Base-by-base conservation (phyloP, 2,113 vertebrate genomes). In the Mesembrinibis cayennensis region DNA sequence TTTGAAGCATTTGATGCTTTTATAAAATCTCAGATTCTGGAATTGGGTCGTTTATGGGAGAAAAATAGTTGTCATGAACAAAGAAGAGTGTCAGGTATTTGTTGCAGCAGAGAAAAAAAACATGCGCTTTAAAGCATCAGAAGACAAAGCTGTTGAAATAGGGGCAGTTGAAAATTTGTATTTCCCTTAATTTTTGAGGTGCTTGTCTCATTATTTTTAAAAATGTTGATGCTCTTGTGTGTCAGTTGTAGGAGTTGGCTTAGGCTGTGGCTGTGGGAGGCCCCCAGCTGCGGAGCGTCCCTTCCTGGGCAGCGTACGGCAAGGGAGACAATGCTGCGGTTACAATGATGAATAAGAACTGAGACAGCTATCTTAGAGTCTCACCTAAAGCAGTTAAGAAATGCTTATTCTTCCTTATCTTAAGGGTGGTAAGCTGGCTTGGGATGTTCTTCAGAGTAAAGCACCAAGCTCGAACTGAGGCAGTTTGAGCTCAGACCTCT, bases 161-260 rank as follows among this genome's bases (percentile, higher is more conserved):
- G 17, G 13, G 8, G 13, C 49, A 34, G 11, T 8, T 44, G 22
- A 44, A 50, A 36, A 44, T 20, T 34, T 18, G 36, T 11, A 2
- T 25, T 38, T 56, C 10, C 49, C 20, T 36, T 34, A 4, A 20
- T 20, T 69, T 36, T 23, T 22, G n/a, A 36, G 27, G 29, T 59
- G 6, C 10, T 38, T 38, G 26, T 21, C 19, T 53, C 27, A 0
- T 22, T 62, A 22, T 25, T n/a, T 53, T 40, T 19, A 19, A 34
- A 45, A 55, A 2, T 0, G 7, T 3, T 17, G 40, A 2, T 6
- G 34, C 4, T 30, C 1, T 9, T 2, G 2, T 9, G 22, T 6
- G 45, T 16, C 22, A 3, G 45, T 27, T 18, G 1, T 19, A 23
- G 67, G 76, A 72, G 50, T 8, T 15, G 0, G 7, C 53, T 8